A percentile compares a stretch with the other conserved stretches of the same genome.
These are phyloP conservation scores for Origma solitaria DNA, from an alignment of 2,113 vertebrate species.

Conservation along the genomic window DNA sequence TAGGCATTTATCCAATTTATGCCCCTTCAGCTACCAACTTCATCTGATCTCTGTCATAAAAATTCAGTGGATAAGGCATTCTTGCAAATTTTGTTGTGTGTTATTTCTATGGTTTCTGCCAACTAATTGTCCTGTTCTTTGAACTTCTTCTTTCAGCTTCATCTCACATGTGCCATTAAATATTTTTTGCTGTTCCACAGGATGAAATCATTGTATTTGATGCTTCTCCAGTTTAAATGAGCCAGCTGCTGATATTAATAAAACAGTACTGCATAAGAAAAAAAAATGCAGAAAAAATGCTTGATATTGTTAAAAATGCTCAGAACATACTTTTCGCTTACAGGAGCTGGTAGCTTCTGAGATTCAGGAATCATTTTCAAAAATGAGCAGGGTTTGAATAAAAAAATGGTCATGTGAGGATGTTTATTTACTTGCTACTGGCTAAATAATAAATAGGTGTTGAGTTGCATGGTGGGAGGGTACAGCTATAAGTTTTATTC, in stretches of 20 bases:
- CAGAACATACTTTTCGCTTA: not conserved
- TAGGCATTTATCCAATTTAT: not conserved
- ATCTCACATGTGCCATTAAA: not conserved
- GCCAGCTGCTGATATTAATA: not conserved
- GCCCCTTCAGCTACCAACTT: not conserved
- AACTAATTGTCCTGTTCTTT: not conserved
- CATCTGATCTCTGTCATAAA: not conserved
- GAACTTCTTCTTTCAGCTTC: not conserved
- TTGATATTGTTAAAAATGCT: not conserved
- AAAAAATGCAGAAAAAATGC: not conserved
- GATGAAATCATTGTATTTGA: not conserved
- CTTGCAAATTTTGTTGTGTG: not conserved
- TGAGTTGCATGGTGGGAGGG: accelerated
- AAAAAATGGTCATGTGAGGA: not conserved
- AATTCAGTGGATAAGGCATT: not conserved
- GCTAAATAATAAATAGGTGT: not conserved
- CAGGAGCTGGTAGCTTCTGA: not conserved
- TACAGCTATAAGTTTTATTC: not conserved
- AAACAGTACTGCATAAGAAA: not conserved
- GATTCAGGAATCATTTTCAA: not conserved
- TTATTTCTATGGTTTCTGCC: not conserved
- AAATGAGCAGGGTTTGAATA: not conserved
- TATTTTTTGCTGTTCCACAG: not conserved
- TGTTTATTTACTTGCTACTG: not conserved
- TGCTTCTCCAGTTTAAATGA: not conserved